Base-by-base conservation (phyloP, 2,888 invertebrate genomes). In the Sinodicranocentrus sp. region DNA sequence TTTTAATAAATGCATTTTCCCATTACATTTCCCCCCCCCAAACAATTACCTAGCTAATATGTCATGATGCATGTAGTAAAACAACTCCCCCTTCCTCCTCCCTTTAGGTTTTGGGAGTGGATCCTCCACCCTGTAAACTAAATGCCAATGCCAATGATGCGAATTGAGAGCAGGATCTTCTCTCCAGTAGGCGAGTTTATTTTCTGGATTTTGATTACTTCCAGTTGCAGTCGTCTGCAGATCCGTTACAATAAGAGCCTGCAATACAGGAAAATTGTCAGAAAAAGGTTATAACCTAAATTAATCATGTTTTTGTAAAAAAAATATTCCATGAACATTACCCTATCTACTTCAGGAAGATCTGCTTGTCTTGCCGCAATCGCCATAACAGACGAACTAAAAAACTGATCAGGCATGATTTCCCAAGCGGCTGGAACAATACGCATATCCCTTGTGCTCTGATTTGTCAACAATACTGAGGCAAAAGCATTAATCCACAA, bases 61-160 rank as follows among this genome's bases (percentile, higher is more conserved):
- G 91, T 94, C 95, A 89, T 94, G 92, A 88, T 95, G 95, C 95
- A 95, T 95, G 89, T 95, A 95, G 89, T 94, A 95, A 91, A 95
- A 95, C 19, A 95, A 92, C 89, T 95, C 95, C 0, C 95, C 95
- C 1, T 95, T 92, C 6, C 95, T 52, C 95, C 93, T 87, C 93
- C 91, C 15, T 87, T 87, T 0, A 5, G 15, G 19, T 3, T 93
- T 91, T 33, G 48, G 2, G 10, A 2, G 91, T 0, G 94, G 93
- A 0, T 88, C 89, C 87, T 94, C 94, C 90, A 94, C 94, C 0
- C 96, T 96, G 90, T 96, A 96, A 1, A 96, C 96, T 87, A 96
- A 92, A 90, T 97, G 96, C 96, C 96, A 96, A 90, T 96, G 96
- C 96, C 96, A 97, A 90, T 97, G 96, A 90, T 96, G 96, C 70